Percentiles rank a stretch among this genome's conserved stretches.
Evolutionary conservation across 2,113 vertebrate species (phyloP).

Genomic region (Alethe diademata): DNA sequence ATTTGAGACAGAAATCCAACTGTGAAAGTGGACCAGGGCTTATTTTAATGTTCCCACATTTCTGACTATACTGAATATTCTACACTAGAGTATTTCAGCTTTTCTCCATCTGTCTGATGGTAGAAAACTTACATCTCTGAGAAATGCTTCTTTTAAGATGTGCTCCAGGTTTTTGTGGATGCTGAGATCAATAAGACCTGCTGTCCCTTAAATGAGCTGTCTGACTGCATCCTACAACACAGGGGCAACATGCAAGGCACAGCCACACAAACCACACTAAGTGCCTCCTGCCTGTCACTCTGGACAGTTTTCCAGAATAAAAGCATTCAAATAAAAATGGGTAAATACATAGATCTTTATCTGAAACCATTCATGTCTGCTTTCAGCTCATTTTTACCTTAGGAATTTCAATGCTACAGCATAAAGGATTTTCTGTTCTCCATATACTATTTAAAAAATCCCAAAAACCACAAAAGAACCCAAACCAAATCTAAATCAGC

Average conservation of each 20-base stretch:
- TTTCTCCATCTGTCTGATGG: neutral
- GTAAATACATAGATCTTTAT: neutral
- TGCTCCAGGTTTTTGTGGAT: neutral
- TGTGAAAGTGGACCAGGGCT: neutral
- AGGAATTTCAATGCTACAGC: neutral
- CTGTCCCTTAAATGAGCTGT: neutral
- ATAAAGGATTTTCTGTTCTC: neutral
- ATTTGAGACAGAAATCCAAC: neutral
- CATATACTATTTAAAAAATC: neutral
- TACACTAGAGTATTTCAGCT: neutral
- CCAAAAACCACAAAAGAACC: fast-evolving
- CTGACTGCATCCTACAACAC: neutral
- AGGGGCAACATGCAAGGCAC: neutral
- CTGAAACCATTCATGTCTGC: neutral
- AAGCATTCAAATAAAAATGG: neutral
- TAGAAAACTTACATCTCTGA: neutral
- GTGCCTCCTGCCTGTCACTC: neutral
- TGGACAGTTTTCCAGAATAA: neutral
- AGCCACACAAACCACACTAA: neutral
- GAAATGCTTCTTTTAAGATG: neutral
- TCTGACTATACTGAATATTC: neutral
- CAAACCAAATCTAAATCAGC: neutral
- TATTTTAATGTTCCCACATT: neutral
- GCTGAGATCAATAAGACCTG: neutral
- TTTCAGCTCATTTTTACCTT: neutral